Evolutionary conservation across 2,797 vertebrate species (phyloP), one percentile per base, ranked within the genome.

Genomic region (Enteromius anoplus): DNA sequence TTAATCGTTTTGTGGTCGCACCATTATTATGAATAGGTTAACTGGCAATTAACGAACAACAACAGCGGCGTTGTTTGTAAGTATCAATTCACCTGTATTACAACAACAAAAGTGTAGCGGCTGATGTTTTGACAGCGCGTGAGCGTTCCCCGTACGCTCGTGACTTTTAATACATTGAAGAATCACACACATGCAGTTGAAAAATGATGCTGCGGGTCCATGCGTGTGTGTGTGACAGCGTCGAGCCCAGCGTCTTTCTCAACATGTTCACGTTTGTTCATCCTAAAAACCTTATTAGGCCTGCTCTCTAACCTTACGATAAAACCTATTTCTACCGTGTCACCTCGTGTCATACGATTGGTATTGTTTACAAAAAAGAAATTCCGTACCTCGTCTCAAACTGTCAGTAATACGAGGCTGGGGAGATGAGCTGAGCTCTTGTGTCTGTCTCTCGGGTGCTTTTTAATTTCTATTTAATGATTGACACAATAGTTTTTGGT

Each of bases 131-230:
- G 83, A 75, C 78, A 80, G 71, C 23, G 49, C 64, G 34, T 0
- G 83, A 47, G 62, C 26, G 19, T 47, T 62, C 15, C 29, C 37
- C 47, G 9, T 26, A 21, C 55, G 75, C 75, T 78, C 64, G 65
- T 21, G 70, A 78, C 81, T 83, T 81, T 62, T 79, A 69, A 78
- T 37, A 60, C 75, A 73, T 49, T 19, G n/a, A 62, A 49, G 55
- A 42, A 81, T 78, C 64, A 53, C 71, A 76, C 83, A 72, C 75
- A 40, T 47, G 42, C 65, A n/a, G 72, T 65, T 81, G 78, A 86
- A 77, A 78, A 86, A 81, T 70, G 72, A 86, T 84, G 82, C 77
- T 84, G 82, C 78, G 78, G 65, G 47, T 86, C 72, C 78, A 69
- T 73, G 26, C 1, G 75, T 79, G 84, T 73, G 75, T 79, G 84